phyloP scores from a whole-genome alignment of 2,113 vertebrate genomes.

The Ptyas mucosa region DNA sequence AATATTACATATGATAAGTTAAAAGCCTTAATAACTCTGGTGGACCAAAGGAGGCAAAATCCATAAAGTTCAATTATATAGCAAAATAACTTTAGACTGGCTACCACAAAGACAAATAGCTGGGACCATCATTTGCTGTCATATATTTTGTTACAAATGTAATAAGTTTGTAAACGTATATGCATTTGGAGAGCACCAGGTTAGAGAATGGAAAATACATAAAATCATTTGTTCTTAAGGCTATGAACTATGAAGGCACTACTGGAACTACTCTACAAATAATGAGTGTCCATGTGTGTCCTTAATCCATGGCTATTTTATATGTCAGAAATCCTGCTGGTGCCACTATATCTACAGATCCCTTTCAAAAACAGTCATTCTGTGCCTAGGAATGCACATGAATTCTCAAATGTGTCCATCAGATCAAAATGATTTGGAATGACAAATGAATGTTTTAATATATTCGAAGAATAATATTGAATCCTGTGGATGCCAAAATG shows the following conservation, averaged over 20 bases:
- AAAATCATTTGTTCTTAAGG: not conserved
- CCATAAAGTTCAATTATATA: slow-evolving; percentile 8
- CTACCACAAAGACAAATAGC: slow-evolving; percentile 36
- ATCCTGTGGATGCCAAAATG: not conserved
- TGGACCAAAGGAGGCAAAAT: not conserved
- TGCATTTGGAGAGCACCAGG: not conserved
- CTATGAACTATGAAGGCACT: not conserved
- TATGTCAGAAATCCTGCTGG: not conserved
- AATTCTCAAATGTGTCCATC: not conserved
- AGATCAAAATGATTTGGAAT: not conserved
- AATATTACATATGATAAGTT: slow-evolving; percentile 30
- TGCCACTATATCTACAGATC: slow-evolving; percentile 13
- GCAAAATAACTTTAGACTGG: slow-evolving; percentile 11
- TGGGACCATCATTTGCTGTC: not conserved
- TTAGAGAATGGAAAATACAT: not conserved
- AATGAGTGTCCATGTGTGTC: not conserved
- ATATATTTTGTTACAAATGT: not conserved
- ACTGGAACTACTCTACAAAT: not conserved
- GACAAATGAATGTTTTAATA: not conserved
- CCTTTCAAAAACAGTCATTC: not conserved
- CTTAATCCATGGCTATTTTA: not conserved
- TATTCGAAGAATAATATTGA: not conserved
- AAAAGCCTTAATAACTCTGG: slow-evolving; percentile 41
- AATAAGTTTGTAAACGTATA: not conserved
- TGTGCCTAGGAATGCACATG: not conserved